Base-by-base conservation (phyloP, 2,888 invertebrate species). In the Meteorus colon region DNA sequence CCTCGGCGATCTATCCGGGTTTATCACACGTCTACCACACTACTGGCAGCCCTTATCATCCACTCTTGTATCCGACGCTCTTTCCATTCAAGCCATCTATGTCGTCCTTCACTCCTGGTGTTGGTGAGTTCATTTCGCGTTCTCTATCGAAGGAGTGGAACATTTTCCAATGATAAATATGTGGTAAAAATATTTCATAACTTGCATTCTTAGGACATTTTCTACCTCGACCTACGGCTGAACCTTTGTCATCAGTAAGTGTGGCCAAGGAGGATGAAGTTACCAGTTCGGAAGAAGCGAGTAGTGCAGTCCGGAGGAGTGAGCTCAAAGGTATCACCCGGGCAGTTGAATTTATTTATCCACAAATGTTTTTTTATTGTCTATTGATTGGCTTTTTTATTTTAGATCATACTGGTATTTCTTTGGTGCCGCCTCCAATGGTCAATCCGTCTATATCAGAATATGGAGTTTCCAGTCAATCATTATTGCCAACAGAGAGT, bases 221-320 rank as follows among this genome's bases (percentile, higher is more conserved):
- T 88, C 89, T 87, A 87, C 91, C 83, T 83, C 91, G 87, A 89
- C 90, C 84, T 85, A 89, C 84, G 27, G 74, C 82, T 37, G 87
- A 88, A 77, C 74, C 84, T 0, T 89, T 92, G 82, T 90, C 91
- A 19, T 55, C 55, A 3, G 89, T 91, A 73, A 87, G 90, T 0
- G 90, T 91, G 31, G 87, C 90, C 31, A 94, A 94, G 85, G 95
- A 95, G 81, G 94, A 95, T 83, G 95, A 95, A 89, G 95, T 95
- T 0, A 93, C 94, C 29, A 95, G 95, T 87, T 94, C 95, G 0
- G 94, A 94, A 86, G 95, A 94, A 88, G 92, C 93, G 24, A 88
- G 89, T 31, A 87, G 88, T 24, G 83, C 80, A 51, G 84, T 84
- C 10, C 78, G 82, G 34, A 80, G 82, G 77, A 76, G 68, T 59